A percentile compares a stretch with the other conserved stretches of the same genome.
Evolutionary conservation across 2,888 invertebrate species (phyloP).

Genomic region (Andrena hattorfiana): DNA sequence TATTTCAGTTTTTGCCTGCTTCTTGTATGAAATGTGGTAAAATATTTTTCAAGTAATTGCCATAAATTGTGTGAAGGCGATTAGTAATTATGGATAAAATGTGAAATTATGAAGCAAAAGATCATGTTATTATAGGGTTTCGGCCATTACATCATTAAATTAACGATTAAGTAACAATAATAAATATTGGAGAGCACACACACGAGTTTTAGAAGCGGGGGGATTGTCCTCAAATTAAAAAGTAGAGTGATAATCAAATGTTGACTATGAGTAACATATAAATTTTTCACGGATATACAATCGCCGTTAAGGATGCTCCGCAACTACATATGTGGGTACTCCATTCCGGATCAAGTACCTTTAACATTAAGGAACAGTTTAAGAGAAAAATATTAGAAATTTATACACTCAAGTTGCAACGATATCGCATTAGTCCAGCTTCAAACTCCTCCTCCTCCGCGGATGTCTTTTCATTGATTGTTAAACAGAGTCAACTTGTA

Average conservation of each 20-base stretch:
- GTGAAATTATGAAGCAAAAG: neutral
- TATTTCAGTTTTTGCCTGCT: conserved; percentile 18
- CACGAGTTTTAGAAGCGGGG: no score
- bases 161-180: neutral
- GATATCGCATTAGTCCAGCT: neutral
- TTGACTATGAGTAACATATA: no score
- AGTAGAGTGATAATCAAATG: neutral
- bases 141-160: neutral
- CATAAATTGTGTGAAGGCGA: no score
- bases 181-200: neutral
- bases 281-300: no score
- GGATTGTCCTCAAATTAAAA: no score
- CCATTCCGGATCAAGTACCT: neutral
- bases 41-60: neutral
- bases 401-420: neutral
- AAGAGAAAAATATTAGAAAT: neutral
- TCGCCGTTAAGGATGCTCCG: no score
- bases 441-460: neutral
- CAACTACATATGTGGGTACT: neutral
- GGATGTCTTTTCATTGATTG: conserved; percentile 10
- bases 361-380: neutral
- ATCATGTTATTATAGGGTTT: neutral
- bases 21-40: neutral
- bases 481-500: conserved; percentile 10
- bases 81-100: no score